A percentile compares a stretch with the other conserved stretches of the same genome.
phyloP scores from a whole-genome alignment of 2,797 vertebrate genomes.

The Poecilia velifera region DNA sequence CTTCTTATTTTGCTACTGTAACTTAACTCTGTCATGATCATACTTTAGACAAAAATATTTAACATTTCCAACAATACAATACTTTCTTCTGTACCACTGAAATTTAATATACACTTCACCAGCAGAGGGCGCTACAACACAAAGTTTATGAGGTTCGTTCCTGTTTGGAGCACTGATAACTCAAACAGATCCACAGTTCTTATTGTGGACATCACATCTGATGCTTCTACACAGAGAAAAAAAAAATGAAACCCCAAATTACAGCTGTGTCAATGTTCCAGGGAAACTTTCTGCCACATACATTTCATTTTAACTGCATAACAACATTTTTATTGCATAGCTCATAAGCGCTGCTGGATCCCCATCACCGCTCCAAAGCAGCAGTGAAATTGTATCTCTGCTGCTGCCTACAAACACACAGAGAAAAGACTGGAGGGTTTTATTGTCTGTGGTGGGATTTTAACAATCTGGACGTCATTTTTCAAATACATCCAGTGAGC shows the following conservation, averaged over 20 bases:
- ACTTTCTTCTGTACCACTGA: neutral
- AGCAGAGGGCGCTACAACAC: constrained; percentile 51
- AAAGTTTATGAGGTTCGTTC: rapidly evolving
- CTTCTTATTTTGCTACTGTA: neutral
- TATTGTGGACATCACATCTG: constrained; percentile 26
- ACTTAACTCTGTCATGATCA: neutral
- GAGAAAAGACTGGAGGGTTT: constrained; percentile 7
- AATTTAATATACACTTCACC: neutral
- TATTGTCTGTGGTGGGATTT: constrained; percentile 1
- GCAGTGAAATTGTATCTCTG: constrained; percentile 17
- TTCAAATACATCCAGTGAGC: neutral
- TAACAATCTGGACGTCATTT: neutral
- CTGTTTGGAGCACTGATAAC: constrained; percentile 25
- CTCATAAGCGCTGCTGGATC: constrained; percentile 16
- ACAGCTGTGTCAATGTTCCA: constrained; percentile 28
- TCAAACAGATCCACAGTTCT: constrained; percentile 30
- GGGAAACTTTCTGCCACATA: constrained; percentile 34
- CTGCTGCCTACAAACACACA: constrained; percentile 9
- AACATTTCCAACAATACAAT: neutral
- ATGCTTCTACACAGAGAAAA: neutral
- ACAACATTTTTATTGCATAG: constrained; percentile 34
- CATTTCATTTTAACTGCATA: constrained; percentile 36
- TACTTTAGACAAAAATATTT: neutral
- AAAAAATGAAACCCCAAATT: constrained; percentile 27
- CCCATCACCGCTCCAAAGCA: constrained; percentile 7